These are phyloP conservation scores for Drosophila rubida DNA, from an alignment of 2,888 invertebrate species.

Conservation along the genomic window DNA sequence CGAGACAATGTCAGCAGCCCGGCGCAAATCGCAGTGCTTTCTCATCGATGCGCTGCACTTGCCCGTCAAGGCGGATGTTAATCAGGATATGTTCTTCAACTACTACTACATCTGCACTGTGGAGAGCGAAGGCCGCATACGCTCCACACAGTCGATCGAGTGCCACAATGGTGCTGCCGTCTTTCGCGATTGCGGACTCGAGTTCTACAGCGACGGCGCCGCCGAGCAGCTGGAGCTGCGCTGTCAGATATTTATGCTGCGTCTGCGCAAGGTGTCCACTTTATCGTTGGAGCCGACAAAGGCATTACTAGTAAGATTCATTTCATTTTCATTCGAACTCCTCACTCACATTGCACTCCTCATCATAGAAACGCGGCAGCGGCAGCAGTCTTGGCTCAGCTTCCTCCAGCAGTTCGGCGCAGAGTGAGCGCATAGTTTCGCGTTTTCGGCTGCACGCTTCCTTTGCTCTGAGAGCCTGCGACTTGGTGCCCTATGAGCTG, in stretches of 20 bases:
- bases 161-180: constrained; percentile 75
- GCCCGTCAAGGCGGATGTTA: constrained; percentile 75
- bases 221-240: constrained; percentile 81
- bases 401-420: constrained; percentile 56
- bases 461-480: constrained; percentile 68
- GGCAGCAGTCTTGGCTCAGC: constrained; percentile 58
- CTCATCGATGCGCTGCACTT: constrained; percentile 78
- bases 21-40: constrained; percentile 54
- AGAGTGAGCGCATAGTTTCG: constrained; percentile 77
- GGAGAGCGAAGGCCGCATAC: constrained; percentile 79
- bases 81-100: constrained; percentile 83
- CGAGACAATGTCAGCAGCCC: constrained; percentile 15
- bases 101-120: constrained; percentile 84
- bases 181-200: constrained; percentile 82
- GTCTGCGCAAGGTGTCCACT: constrained; percentile 83
- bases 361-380: constrained; percentile 50
- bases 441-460: constrained; percentile 83
- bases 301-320: constrained; percentile 49
- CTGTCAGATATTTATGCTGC: constrained; percentile 85
- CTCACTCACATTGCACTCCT: background rate
- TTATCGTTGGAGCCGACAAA: constrained; percentile 65
- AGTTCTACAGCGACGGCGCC: constrained; percentile 69
- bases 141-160: constrained; percentile 83
- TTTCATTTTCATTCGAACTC: background rate
- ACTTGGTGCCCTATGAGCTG: constrained; percentile 79